phyloP scores from a whole-genome alignment of 2,113 vertebrate genomes.

The Coracopsis vasa region DNA sequence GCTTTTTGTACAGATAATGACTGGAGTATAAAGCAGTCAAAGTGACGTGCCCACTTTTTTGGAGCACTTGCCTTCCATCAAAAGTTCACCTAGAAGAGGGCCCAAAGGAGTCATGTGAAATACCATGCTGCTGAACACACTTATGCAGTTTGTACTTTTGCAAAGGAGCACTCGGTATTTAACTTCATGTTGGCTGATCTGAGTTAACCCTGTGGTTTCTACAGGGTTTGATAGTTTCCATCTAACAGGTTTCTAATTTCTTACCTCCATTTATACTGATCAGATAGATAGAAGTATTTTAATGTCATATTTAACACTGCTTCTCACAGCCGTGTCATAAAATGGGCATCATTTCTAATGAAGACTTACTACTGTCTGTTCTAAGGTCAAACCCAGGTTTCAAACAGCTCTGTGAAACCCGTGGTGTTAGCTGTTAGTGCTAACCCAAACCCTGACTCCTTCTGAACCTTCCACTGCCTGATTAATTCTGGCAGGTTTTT shows the following conservation, averaged over 20 bases:
- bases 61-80: not conserved
- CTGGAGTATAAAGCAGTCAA: not conserved
- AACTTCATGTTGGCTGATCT: not conserved
- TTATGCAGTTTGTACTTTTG: not conserved
- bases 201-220: not conserved
- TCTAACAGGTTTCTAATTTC: not conserved
- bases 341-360: not conserved
- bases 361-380: not conserved
- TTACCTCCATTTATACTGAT: not conserved
- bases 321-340: not conserved
- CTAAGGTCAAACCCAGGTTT: not conserved
- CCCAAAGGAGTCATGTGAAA: not conserved
- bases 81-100: not conserved
- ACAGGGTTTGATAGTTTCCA: not conserved
- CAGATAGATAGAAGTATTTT: not conserved
- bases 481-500: not conserved
- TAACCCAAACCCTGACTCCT: not conserved
- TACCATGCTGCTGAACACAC: not conserved
- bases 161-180: not conserved
- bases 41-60: not conserved
- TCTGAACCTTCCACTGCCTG: not conserved
- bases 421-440: not conserved
- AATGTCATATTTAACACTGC: not conserved
- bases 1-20: not conserved
- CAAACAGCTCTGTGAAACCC: not conserved